Conservation (phyloP, 2,113 vertebrate genomes). For the Todiramphus chloris region DNA sequence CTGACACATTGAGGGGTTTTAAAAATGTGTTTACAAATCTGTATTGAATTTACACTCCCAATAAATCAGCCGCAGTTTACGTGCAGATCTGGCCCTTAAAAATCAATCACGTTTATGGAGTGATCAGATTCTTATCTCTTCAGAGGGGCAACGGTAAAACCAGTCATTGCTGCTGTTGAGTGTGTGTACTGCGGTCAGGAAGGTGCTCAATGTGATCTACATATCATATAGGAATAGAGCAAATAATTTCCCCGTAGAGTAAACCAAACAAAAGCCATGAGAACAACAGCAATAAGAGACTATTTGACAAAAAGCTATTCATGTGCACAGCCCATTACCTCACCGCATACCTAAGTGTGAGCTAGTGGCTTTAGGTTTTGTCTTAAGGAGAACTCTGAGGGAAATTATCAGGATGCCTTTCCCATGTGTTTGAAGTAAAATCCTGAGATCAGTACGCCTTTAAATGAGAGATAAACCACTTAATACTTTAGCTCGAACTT, state of each 20-base stretch:
- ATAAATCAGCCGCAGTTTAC: not conserved
- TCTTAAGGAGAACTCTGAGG: not conserved
- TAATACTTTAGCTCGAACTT: slow-evolving; percentile 26
- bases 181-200: not conserved
- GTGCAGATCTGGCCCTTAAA: not conserved
- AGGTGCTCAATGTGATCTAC: not conserved
- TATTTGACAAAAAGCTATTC: slow-evolving; percentile 31
- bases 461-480: slow-evolving; percentile 32
- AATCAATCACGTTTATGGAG: not conserved
- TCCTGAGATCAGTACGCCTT: slow-evolving; percentile 10
- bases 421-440: not conserved
- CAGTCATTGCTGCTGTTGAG: not conserved
- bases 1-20: not conserved
- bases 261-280: slow-evolving; percentile 11
- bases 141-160: not conserved
- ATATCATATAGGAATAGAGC: not conserved
- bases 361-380: slow-evolving; percentile 11
- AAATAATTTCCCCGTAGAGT: not conserved
- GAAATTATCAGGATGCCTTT: slow-evolving; percentile 44
- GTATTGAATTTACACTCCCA: not conserved
- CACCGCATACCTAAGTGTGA: not conserved
- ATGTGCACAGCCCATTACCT: slow-evolving; percentile 34
- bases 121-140: not conserved
- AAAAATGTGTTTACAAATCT: not conserved
- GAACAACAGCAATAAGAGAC: slow-evolving; percentile 29